Evolutionary conservation across 2,797 vertebrate genomes (phyloP), one percentile per base, ranked within the genome.

Genomic region (Phataginus tricuspis): DNA sequence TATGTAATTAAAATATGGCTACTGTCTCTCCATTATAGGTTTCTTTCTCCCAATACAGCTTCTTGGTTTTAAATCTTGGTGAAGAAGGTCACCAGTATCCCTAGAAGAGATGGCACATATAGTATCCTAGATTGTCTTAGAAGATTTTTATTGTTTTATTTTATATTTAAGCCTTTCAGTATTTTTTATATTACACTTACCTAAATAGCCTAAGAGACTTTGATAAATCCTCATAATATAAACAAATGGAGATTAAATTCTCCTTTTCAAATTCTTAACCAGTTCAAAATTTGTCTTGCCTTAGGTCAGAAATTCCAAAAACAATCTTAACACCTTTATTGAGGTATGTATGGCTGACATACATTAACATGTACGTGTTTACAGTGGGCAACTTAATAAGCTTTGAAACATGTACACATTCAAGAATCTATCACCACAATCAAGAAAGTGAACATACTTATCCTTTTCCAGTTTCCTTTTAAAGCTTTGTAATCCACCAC

Each of bases 1-100:
- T 2, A 87, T n/a, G 64, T 87, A 72, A 87, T 87, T 86, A 87
- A 93, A 94, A 91, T 75, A 91, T 91, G 31, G 49, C 9, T 85
- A 39, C 49, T 90, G 2, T 86, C 19, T 86, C 19, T 93, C 23
- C 21, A 57, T n/a, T 82, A 61, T 63, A 90, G 59, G 7, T 55
- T 51, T 75, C 63, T 72, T 37, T 80, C 42, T 45, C 10, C 25
- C 29, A 27, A 59, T 77, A 86, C 1, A 78, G 37, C 29, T 78
- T 49, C 45, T 82, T 27, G 45, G 27, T 49, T 93, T 95, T 53
- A 71, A 82, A 57, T 86, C 9, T 42, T 77, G 45, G 59, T 71
- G 63, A 61, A 92, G 61, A 87, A 82, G 37, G 11, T 94, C 11
- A 71, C 23, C 1, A 2, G 4, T 29, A 6, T 68, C 31, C 27